Evolutionary conservation across 2,888 invertebrate species (phyloP).

Genomic region (Phytoseiulus persimilis): DNA sequence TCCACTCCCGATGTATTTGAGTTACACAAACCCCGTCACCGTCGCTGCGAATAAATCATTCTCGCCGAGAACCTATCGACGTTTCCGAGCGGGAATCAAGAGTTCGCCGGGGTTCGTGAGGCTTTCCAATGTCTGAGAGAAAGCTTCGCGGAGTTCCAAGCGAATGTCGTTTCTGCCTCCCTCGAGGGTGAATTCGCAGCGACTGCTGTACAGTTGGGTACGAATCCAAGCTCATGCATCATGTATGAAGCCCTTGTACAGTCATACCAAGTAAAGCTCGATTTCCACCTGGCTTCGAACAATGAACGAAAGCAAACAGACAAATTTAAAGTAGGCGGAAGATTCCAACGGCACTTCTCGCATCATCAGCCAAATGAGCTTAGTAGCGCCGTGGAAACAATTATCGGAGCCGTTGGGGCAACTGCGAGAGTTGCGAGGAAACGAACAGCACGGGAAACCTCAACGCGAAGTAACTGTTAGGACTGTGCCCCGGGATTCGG

Average conservation of each 20-base stretch:
- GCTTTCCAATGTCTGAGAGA: too few relatives aligned
- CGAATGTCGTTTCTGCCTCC: too few relatives aligned
- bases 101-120: too few relatives aligned
- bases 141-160: too few relatives aligned
- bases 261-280: not conserved
- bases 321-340: too few relatives aligned
- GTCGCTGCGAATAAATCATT: too few relatives aligned
- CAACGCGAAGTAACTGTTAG: too few relatives aligned
- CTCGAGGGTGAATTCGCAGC: not conserved
- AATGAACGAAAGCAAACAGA: not conserved
- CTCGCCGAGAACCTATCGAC: too few relatives aligned
- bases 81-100: too few relatives aligned
- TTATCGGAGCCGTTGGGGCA: not conserved
- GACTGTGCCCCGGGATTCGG: too few relatives aligned
- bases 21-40: not conserved
- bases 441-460: too few relatives aligned
- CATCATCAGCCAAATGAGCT: not conserved
- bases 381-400: not conserved
- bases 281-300: not conserved
- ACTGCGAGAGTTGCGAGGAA: not conserved
- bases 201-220: not conserved
- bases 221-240: not conserved
- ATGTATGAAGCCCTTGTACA: not conserved
- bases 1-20: not conserved
- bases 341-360: not conserved